These are phyloP conservation scores for Zosterops pallidus DNA, from an alignment of 2,113 vertebrate genomes.

Conservation along the genomic window DNA sequence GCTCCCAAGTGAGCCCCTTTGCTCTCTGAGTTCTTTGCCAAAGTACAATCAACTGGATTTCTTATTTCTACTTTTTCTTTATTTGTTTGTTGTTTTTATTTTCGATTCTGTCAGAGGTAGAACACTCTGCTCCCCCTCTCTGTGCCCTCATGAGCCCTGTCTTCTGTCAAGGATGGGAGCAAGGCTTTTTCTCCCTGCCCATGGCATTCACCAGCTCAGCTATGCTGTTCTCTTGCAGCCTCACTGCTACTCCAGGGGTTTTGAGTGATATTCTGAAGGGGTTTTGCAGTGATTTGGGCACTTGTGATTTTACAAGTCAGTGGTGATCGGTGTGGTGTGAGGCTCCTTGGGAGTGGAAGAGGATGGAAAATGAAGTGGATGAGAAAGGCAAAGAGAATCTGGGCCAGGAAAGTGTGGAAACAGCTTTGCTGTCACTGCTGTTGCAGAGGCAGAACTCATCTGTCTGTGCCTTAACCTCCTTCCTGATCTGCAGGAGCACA, in stretches of 20 bases:
- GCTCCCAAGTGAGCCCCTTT: constrained; percentile 39
- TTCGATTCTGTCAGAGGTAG: not conserved
- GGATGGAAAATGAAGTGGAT: not conserved
- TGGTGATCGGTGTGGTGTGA: not conserved
- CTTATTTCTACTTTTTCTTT: not conserved
- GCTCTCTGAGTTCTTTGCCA: constrained; percentile 25
- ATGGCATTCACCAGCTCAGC: not conserved
- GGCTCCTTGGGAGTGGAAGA: not conserved
- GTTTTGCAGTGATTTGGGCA: not conserved
- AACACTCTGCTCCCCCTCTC: not conserved
- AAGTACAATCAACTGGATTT: constrained; percentile 1
- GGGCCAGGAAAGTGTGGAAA: not conserved
- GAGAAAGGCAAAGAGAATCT: not conserved
- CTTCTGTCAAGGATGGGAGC: not conserved
- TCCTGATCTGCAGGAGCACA: not conserved
- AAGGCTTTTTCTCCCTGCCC: not conserved
- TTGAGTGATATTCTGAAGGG: not conserved
- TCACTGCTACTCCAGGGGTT: not conserved
- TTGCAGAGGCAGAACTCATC: not conserved
- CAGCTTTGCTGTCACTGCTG: not conserved
- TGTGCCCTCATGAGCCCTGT: rapidly evolving
- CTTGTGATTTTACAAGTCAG: not conserved
- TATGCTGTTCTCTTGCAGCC: not conserved
- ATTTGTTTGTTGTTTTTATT: constrained; percentile 36
- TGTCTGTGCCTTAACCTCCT: not conserved